Evolutionary conservation across 2,888 invertebrate genomes (phyloP).

Genomic region (Hirtodrosophila trivittata): DNA sequence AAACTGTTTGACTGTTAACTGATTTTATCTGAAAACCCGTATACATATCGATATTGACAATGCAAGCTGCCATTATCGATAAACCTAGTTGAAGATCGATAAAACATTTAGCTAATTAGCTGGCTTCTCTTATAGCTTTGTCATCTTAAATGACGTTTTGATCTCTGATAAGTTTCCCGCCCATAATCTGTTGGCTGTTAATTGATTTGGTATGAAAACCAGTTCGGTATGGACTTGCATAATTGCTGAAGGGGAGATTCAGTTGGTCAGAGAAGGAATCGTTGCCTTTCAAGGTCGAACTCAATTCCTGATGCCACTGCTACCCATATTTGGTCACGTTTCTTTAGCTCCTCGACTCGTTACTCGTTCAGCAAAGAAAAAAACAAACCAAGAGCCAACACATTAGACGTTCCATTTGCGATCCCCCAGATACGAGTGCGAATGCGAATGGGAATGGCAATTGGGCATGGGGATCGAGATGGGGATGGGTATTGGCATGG

Average conservation of each 20-base stretch:
- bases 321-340: slow-evolving; percentile 73
- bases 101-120: too few species aligned
- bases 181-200: background rate
- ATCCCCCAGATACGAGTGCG: background rate
- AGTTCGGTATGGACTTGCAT: slow-evolving; percentile 6
- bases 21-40: too few species aligned
- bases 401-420: slow-evolving; percentile 19
- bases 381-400: slow-evolving; percentile 1
- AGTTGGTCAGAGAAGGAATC: slow-evolving; percentile 4
- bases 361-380: background rate
- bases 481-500: background rate
- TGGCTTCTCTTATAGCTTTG: background rate
- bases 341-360: slow-evolving; percentile 25
- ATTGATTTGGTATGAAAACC: slow-evolving; percentile 2
- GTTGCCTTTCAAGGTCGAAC: slow-evolving; percentile 39
- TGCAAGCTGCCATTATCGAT: too few species aligned
- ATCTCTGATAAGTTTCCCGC: background rate
- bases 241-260: background rate
- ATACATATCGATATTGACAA: too few species aligned
- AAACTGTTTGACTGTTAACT: too few species aligned
- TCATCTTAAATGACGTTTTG: background rate
- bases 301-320: slow-evolving; percentile 38
- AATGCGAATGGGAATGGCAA: slow-evolving; percentile 3
- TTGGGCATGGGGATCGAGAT: background rate
- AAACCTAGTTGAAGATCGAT: too few species aligned